phyloP scores from a whole-genome alignment of 2,113 vertebrate genomes.

The Sitta europaea region DNA sequence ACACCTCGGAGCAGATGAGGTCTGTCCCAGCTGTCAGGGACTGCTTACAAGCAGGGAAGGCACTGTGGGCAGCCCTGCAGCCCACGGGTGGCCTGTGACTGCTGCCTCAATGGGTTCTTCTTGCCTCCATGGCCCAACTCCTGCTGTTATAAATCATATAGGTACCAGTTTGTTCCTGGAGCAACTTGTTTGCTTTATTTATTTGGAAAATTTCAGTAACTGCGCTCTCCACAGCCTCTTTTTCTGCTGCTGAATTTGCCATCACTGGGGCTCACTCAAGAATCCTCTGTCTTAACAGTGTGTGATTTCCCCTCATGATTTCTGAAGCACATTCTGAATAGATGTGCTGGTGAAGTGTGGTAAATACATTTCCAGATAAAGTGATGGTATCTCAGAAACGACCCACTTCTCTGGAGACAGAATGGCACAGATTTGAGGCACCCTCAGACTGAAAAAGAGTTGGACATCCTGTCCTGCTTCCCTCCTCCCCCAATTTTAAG shows the following conservation, averaged over 20 bases:
- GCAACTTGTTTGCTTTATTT: conserved; percentile 78
- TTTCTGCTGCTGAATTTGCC: conserved; percentile 65
- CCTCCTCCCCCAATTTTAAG: not conserved
- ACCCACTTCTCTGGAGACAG: not conserved
- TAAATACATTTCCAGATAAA: conserved; percentile 69
- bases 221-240: conserved; percentile 32
- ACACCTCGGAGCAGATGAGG: conserved; percentile 4
- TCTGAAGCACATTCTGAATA: conserved; percentile 59
- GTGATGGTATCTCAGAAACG: conserved; percentile 27
- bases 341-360: conserved; percentile 46
- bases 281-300: conserved; percentile 70
- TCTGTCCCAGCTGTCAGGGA: not conserved
- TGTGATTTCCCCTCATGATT: conserved; percentile 70
- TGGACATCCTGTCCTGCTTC: not conserved
- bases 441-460: conserved; percentile 7
- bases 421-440: conserved; percentile 14
- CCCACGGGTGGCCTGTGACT: conserved; percentile 68
- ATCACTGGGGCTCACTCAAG: conserved; percentile 65
- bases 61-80: not conserved
- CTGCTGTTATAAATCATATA: conserved; percentile 72
- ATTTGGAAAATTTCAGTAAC: conserved; percentile 80
- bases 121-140: conserved; percentile 52
- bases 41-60: not conserved
- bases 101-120: conserved; percentile 54
- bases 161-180: conserved; percentile 72